phyloP scores from a whole-genome alignment of 2,113 vertebrate species.

The Lamprotornis superbus region DNA sequence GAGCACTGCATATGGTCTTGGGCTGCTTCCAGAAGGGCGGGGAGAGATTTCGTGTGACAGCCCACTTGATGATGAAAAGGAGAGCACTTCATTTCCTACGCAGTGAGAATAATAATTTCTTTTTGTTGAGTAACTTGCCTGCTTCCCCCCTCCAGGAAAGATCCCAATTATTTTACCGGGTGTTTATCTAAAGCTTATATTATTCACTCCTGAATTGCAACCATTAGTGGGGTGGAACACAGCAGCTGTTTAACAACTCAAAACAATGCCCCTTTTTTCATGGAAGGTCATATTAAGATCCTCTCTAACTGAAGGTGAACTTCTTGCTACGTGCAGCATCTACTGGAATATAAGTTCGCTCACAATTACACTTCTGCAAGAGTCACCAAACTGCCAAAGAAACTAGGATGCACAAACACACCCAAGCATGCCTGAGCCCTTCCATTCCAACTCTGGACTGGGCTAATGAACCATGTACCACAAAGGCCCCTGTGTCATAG shows the following conservation, averaged over 20 bases:
- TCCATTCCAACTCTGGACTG: background rate
- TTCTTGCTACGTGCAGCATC: background rate
- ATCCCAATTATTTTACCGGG: slow-evolving; percentile 53
- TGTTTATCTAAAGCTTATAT: slow-evolving; percentile 13
- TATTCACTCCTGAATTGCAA: slow-evolving; percentile 38
- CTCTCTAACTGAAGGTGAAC: slow-evolving; percentile 5
- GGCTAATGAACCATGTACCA: background rate
- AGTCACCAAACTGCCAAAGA: background rate
- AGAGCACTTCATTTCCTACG: slow-evolving; percentile 49
- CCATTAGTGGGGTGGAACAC: slow-evolving; percentile 19
- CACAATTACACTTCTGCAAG: background rate
- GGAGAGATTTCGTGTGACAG: background rate
- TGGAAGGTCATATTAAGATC: background rate
- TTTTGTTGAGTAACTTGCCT: slow-evolving; percentile 26
- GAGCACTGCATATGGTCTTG: background rate
- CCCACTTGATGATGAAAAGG: slow-evolving; percentile 14
- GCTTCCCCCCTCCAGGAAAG: background rate
- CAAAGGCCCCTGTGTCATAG: background rate
- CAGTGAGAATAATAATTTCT: slow-evolving; percentile 41
- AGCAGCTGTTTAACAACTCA: slow-evolving; percentile 49
- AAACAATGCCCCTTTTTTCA: slow-evolving; percentile 4
- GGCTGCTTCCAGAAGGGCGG: slow-evolving; percentile 29
- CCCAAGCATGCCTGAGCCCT: background rate
- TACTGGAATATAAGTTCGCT: background rate
- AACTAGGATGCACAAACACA: background rate